Evolutionary conservation across 2,888 invertebrate genomes (phyloP).

Genomic region (Schrankia costaestrigalis): DNA sequence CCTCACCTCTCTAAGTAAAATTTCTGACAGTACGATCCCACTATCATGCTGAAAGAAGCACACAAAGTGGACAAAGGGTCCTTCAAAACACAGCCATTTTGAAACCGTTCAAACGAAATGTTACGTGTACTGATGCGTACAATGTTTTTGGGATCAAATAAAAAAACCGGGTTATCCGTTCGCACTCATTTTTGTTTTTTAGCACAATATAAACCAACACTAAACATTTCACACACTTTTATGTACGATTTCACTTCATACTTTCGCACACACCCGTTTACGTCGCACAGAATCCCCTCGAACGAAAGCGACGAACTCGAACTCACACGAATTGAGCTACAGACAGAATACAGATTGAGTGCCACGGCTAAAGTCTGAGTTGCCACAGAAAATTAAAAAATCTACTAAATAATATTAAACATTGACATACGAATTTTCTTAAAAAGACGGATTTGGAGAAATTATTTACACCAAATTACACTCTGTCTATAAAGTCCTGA

Average conservation of each 20-base stretch:
- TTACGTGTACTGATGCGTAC: conserved; percentile 69
- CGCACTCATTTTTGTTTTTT: conserved; percentile 75
- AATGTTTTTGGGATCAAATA: conserved; percentile 51
- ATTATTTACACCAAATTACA: too few species aligned
- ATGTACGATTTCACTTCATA: conserved; percentile 79
- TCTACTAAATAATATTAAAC: neutral
- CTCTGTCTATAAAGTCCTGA: too few species aligned
- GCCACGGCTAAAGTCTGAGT: conserved; percentile 22
- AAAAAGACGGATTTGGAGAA: too few species aligned
- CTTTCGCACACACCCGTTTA: conserved; percentile 78
- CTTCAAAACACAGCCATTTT: conserved; percentile 88
- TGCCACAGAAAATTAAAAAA: neutral
- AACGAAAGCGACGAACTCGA: conserved; percentile 66
- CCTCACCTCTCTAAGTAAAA: conserved; percentile 83
- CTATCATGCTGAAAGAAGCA: conserved; percentile 85
- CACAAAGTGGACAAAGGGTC: conserved; percentile 83
- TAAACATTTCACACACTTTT: conserved; percentile 79
- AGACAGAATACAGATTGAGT: conserved; percentile 21
- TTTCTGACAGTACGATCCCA: conserved; percentile 83
- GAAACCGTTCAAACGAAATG: conserved; percentile 78
- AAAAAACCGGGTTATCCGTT: conserved; percentile 65
- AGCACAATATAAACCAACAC: conserved; percentile 76
- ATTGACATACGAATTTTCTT: too few species aligned
- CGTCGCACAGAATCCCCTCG: conserved; percentile 69
- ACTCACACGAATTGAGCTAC: conserved; percentile 64